Evolutionary conservation across 2,888 invertebrate species (phyloP).

Genomic region (Heterodera filipjevi): DNA sequence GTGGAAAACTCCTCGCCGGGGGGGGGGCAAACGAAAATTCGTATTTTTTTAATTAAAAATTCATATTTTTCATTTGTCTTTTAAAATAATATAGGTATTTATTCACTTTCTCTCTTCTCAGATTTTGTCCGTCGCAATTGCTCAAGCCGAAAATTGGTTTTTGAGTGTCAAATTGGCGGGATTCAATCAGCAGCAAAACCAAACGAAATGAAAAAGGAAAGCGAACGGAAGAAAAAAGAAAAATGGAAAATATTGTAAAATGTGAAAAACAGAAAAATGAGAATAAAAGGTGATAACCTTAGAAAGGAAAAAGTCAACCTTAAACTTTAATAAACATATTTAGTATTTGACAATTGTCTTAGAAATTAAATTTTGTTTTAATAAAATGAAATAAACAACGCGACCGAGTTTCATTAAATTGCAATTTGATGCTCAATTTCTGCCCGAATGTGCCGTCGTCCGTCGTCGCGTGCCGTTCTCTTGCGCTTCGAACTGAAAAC

Average conservation of each 20-base stretch:
- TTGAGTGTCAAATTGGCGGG: conserved; percentile 37
- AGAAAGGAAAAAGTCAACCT: too few relatives aligned
- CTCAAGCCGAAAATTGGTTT: conserved; percentile 43
- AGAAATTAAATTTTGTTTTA: too few relatives aligned
- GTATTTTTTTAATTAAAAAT: too few relatives aligned
- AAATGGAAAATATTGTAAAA: too few relatives aligned
- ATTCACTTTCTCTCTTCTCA: conserved; percentile 20
- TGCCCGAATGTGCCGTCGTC: not conserved
- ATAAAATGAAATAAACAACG: too few relatives aligned
- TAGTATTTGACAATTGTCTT: too few relatives aligned
- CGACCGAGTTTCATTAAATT: not conserved
- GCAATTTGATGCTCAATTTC: not conserved
- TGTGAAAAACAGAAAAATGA: too few relatives aligned
- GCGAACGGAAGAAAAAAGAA: too few relatives aligned
- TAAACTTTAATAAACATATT: too few relatives aligned
- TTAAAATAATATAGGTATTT: too few relatives aligned
- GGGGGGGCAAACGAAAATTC: not conserved
- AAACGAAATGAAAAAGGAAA: not conserved
- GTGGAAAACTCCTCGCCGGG: not conserved
- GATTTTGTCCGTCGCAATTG: conserved; percentile 42
- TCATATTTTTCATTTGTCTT: too few relatives aligned
- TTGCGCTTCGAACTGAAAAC: conserved; percentile 28
- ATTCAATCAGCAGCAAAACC: not conserved
- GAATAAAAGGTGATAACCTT: too few relatives aligned
- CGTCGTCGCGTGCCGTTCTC: conserved; percentile 6